Evolutionary conservation across 1,140 invertebrate species (phyloP).

Genomic region (Lepeophtheirus salmonis): DNA sequence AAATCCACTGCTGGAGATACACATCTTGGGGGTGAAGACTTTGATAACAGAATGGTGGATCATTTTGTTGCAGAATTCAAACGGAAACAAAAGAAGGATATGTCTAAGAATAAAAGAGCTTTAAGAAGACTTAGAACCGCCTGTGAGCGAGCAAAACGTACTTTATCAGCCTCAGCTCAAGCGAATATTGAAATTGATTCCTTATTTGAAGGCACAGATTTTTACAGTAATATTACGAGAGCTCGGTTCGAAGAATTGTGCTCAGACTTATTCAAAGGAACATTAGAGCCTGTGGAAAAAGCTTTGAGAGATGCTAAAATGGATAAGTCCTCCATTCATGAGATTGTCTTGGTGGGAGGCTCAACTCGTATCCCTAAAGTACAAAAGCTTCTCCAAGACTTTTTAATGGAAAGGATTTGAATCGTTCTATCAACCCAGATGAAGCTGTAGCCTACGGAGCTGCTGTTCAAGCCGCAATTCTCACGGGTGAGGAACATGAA

Average conservation of each 20-base stretch:
- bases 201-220: constrained; percentile 22
- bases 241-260: constrained; percentile 26
- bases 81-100: constrained; percentile 23
- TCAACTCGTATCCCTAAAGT: constrained; percentile 28
- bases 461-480: constrained; percentile 73
- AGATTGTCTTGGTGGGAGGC: constrained; percentile 28
- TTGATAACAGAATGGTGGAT: no score
- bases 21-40: no score
- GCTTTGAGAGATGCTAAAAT: no score
- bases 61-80: constrained; percentile 28
- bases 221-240: constrained; percentile 21
- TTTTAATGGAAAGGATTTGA: constrained; percentile 36
- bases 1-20: constrained; percentile 33
- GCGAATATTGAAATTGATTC: no score
- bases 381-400: constrained; percentile 25
- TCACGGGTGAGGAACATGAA: constrained; percentile 83
- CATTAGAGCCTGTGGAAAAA: constrained; percentile 28
- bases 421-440: no score
- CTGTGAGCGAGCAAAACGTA: constrained; percentile 51
- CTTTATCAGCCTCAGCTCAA: constrained; percentile 78
- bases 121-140: constrained; percentile 42
- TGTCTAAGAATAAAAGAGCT: constrained; percentile 21
- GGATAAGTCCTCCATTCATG: constrained; percentile 24
- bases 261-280: constrained; percentile 25
- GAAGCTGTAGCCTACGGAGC: constrained; percentile 36